Percentiles rank a stretch among this genome's conserved stretches.
Conservation (phyloP, 2,113 vertebrate species). For the Sinosuthora webbiana region DNA sequence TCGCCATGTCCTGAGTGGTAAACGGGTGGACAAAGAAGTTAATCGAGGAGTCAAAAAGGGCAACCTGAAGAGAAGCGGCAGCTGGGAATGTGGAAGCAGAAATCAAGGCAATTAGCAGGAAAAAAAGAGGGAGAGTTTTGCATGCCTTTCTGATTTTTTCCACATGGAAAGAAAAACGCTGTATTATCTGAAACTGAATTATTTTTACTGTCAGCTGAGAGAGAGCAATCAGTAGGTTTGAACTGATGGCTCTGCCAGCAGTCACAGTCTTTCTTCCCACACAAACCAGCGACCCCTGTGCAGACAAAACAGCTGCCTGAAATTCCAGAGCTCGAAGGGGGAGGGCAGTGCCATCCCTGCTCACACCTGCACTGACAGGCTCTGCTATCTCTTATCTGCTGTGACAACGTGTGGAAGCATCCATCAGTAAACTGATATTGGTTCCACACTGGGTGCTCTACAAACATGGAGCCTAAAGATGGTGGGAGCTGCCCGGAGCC, state of each 20-base stretch:
- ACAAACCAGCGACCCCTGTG: background rate
- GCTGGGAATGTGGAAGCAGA: conserved; percentile 41
- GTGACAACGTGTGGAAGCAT: fast-evolving
- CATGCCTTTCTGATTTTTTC: conserved; percentile 27
- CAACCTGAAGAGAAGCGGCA: conserved; percentile 50
- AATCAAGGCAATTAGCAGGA: conserved; percentile 31
- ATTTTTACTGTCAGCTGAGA: conserved; percentile 34
- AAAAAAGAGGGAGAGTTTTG: conserved; percentile 11
- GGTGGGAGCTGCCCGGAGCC: fast-evolving
- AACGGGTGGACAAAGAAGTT: conserved; percentile 60
- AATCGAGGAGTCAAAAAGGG: conserved; percentile 61
- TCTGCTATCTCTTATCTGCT: background rate
- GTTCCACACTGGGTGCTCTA: background rate
- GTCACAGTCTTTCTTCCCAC: background rate
- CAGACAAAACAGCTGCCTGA: background rate
- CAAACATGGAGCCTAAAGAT: background rate
- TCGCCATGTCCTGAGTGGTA: conserved; percentile 51
- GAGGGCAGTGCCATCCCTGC: background rate
- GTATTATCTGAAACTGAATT: background rate
- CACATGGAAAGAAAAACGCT: background rate
- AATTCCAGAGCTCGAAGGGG: background rate
- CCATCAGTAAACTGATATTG: background rate
- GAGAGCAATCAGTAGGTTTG: background rate
- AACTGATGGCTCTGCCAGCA: background rate
- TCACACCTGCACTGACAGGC: background rate